These are phyloP conservation scores for Mus caroli DNA, from an alignment of 2,797 vertebrate genomes.

Conservation along the genomic window DNA sequence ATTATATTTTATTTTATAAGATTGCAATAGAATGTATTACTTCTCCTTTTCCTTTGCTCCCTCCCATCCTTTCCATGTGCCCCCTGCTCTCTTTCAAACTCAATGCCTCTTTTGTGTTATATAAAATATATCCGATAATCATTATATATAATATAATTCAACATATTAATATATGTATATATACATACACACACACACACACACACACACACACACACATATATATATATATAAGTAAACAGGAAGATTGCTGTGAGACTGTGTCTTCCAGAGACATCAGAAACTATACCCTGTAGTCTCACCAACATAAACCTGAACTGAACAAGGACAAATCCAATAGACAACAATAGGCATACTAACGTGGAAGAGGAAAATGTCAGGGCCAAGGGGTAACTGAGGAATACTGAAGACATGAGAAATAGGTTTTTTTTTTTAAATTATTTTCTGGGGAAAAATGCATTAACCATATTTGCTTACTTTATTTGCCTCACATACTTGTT, in stretches of 20 bases:
- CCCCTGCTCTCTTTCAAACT: not conserved
- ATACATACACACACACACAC: too few relatives aligned
- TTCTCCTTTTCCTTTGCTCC: not conserved
- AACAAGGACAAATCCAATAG: not conserved
- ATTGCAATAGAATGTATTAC: too few relatives aligned
- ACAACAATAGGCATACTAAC: not conserved
- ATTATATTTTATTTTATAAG: not conserved
- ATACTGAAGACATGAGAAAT: not conserved
- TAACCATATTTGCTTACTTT: not conserved
- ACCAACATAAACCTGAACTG: not conserved
- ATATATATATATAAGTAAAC: not conserved
- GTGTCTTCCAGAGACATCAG: not conserved
- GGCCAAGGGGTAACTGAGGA: not conserved
- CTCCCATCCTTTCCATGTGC: not conserved
- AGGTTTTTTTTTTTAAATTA: too few relatives aligned
- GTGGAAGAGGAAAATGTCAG: not conserved
- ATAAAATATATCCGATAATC: not conserved
- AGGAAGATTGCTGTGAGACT: not conserved
- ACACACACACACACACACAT: too few relatives aligned
- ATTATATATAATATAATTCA: not conserved
- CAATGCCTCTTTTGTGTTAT: not conserved
- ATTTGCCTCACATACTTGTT: not conserved
- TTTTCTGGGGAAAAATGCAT: not conserved
- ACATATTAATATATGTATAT: too few relatives aligned
- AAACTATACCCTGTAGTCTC: not conserved